These are phyloP conservation scores for Lamellibrachia satsuma DNA, from an alignment of 2,888 invertebrate species.

Conservation along the genomic window DNA sequence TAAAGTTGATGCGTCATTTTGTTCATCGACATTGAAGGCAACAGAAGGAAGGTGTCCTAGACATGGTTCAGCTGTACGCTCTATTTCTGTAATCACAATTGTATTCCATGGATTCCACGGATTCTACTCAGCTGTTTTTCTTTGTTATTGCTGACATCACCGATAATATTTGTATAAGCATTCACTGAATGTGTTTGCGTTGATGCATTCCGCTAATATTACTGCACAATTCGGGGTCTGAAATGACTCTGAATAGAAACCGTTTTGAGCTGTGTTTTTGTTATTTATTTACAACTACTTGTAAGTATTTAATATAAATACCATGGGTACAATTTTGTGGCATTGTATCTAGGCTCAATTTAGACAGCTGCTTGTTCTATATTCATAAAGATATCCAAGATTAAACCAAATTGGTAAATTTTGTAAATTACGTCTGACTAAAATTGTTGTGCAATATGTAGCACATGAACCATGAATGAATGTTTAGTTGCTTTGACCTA, in stretches of 20 bases:
- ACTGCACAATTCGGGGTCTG: not conserved
- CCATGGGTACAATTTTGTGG: no score
- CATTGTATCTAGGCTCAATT: no score
- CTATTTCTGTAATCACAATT: slow-evolving; percentile 4
- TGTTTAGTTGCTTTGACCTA: not conserved
- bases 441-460: not conserved
- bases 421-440: not conserved
- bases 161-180: not conserved
- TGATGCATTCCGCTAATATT: not conserved
- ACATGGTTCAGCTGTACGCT: not conserved
- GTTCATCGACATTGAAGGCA: not conserved
- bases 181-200: not conserved
- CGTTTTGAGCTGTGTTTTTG: not conserved
- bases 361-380: no score
- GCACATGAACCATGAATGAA: not conserved
- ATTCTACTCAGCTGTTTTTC: not conserved
- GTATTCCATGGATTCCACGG: not conserved
- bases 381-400: no score
- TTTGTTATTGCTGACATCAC: not conserved
- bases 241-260: not conserved
- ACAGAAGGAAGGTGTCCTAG: not conserved
- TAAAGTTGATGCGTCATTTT: not conserved
- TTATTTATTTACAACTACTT: not conserved
- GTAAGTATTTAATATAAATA: no score
- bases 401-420: not conserved